Evolutionary conservation across 2,888 invertebrate species (phyloP).

Genomic region (Phengaris arion): DNA sequence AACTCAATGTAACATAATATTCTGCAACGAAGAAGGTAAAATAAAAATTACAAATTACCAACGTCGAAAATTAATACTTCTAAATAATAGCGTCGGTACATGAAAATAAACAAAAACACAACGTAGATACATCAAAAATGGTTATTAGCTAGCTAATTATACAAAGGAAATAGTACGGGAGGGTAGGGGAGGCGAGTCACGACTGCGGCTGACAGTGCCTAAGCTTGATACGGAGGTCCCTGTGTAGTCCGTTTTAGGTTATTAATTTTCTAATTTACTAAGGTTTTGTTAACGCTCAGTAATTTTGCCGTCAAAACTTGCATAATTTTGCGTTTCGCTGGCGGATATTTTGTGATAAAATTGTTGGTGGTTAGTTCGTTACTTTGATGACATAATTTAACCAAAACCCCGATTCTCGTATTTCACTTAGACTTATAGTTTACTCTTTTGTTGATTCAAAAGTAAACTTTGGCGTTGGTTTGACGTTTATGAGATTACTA

Average conservation of each 20-base stretch:
- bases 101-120: slow-evolving; percentile 45
- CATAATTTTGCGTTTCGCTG: slow-evolving; percentile 2
- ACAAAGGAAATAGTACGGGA: slow-evolving; percentile 64
- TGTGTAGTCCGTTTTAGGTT: background rate
- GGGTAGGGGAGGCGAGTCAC: slow-evolving; percentile 34
- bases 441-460: too few species aligned
- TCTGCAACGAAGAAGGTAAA: background rate
- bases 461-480: too few species aligned
- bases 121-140: slow-evolving; percentile 62
- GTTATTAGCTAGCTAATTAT: slow-evolving; percentile 74
- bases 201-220: slow-evolving; percentile 40
- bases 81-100: background rate
- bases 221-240: slow-evolving; percentile 30
- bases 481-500: too few species aligned
- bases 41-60: background rate
- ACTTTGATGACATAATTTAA: background rate
- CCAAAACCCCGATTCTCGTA: background rate
- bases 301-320: slow-evolving; percentile 15
- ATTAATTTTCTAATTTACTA: slow-evolving; percentile 22
- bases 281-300: slow-evolving; percentile 14
- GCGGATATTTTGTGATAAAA: background rate
- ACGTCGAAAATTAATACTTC: background rate
- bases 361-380: background rate
- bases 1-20: too few species aligned
- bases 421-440: background rate